Base-by-base conservation (phyloP, 2,888 invertebrate species). In the Idaea dimidiata region DNA sequence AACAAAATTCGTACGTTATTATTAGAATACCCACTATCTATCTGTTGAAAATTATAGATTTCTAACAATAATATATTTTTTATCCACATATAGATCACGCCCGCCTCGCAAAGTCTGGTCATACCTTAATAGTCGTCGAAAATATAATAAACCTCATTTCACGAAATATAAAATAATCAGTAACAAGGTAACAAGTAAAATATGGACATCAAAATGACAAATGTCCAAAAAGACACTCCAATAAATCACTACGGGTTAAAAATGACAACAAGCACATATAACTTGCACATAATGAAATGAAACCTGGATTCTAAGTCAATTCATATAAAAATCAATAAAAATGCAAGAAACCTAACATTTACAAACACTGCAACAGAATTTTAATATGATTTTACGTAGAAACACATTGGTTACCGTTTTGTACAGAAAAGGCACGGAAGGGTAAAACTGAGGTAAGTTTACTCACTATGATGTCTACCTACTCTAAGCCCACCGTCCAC, bases 221-320 rank as follows among this genome's bases (percentile, higher is more conserved):
- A 43, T 14, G 8, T 8, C 14, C 43, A 43, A 43, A 43, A 43
- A 10, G 43, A 43, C 43, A 43, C 59, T 59, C 61, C 64, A 64
- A 5, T 6, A 62, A 73, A 72, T 74, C 78, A 74, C 63, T 77
- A 72, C 76, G 80, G 78, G 62, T 67, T 73, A 6, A 65, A 71
- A 65, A 57, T 61, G 43, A 10, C 10, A n/a, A n/a, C n/a, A n/a
- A n/a, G n/a, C n/a, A n/a, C n/a, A n/a, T n/a, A 43, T 43, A 43
- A 43, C 43, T 43, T 14, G n/a, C 10, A 43, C 62, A 58, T 66
- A 63, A 61, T 62, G 58, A 56, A 14, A 33, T 56, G 63, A 43
- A 43, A 43, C 43, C 43, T 10, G 10, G 10, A 43, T 43, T 43
- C 14, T 43, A 43, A 43, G 43, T 43, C 14, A 3, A 10, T 10